Percentiles rank a stretch among this genome's conserved stretches.
phyloP scores from a whole-genome alignment of 2,888 invertebrate genomes.

The Drosophila paracracens region DNA sequence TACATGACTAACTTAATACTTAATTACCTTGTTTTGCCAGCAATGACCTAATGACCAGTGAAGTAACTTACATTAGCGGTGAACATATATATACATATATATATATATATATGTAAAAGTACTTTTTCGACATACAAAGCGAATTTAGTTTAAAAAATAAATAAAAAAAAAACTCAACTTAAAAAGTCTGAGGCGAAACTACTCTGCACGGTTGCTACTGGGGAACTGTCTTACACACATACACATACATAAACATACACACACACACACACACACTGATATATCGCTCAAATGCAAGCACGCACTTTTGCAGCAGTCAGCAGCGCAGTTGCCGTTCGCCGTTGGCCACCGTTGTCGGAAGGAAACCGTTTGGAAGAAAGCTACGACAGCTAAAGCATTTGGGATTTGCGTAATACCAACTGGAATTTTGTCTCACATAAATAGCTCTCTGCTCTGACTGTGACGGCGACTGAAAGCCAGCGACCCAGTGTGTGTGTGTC shows the following conservation, averaged over 20 bases:
- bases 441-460: constrained; percentile 60
- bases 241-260: constrained; percentile 2
- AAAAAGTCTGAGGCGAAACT: neutral
- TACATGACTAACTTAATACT: neutral
- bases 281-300: constrained; percentile 71
- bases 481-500: constrained; percentile 10
- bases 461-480: constrained; percentile 32
- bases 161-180: neutral
- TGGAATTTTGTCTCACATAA: constrained; percentile 81
- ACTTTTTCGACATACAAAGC: neutral
- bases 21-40: neutral
- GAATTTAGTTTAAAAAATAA: neutral
- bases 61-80: neutral
- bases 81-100: neutral
- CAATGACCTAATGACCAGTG: neutral
- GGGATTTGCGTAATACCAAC: constrained; percentile 80
- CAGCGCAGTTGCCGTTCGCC: constrained; percentile 30
- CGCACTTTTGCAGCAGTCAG: constrained; percentile 75
- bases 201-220: neutral
- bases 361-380: constrained; percentile 79
- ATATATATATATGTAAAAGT: neutral
- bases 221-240: neutral
- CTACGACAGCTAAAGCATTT: constrained; percentile 80
- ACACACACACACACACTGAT: constrained; percentile 35
- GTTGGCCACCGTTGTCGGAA: constrained; percentile 61